These are phyloP conservation scores for Pristis pectinata DNA, from an alignment of 2,797 vertebrate species.

Conservation along the genomic window DNA sequence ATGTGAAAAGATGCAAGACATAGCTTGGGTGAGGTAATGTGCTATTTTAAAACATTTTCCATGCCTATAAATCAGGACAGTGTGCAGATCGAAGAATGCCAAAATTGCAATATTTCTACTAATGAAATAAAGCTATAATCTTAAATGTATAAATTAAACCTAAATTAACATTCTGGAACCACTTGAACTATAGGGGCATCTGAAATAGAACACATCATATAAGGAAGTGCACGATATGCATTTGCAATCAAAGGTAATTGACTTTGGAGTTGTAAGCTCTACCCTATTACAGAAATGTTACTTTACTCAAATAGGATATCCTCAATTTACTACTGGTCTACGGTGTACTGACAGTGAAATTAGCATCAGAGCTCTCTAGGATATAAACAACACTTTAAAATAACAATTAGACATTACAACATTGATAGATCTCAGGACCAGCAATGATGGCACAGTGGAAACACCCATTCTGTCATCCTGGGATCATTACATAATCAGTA, in stretches of 20 bases:
- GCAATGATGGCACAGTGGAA: neutral
- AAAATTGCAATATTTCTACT: neutral
- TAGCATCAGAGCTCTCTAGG: neutral
- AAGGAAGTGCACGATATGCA: neutral
- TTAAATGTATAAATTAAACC: neutral
- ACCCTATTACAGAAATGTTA: neutral
- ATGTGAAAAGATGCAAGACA: neutral
- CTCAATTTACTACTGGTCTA: neutral
- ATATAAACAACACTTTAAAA: neutral
- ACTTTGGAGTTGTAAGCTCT: neutral
- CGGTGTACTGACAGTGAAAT: neutral
- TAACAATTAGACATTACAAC: neutral
- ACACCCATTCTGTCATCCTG: neutral
- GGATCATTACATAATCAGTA: neutral
- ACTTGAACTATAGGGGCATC: neutral
- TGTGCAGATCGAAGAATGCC: neutral
- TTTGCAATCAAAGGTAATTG: neutral
- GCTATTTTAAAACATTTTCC: neutral
- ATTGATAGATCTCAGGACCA: neutral
- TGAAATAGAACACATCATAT: slow-evolving; percentile 7
- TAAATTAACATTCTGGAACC: neutral
- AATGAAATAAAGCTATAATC: neutral
- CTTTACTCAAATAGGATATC: neutral
- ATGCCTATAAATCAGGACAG: neutral
- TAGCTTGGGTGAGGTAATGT: neutral